A percentile compares a stretch with the other conserved stretches of the same genome.
Conservation (phyloP, 2,797 vertebrate genomes). For the Sebastes steindachneri region DNA sequence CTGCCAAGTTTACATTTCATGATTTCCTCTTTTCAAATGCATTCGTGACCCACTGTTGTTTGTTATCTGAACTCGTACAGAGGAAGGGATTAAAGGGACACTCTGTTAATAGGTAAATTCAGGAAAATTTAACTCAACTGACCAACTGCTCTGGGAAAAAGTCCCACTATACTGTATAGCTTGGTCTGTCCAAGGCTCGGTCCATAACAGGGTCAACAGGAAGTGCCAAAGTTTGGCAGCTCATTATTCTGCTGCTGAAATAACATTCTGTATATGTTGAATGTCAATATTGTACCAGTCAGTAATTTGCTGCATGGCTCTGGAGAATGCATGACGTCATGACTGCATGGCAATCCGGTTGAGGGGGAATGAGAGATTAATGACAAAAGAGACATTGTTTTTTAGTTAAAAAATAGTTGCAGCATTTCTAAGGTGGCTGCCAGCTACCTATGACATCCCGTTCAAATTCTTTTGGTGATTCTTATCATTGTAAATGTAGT, state of each 20-base stretch:
- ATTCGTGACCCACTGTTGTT: neutral
- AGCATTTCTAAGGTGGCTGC: neutral
- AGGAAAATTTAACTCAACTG: neutral
- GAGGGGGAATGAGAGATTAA: slow-evolving; percentile 8
- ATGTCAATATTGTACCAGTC: slow-evolving; percentile 16
- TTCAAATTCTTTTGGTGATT: neutral
- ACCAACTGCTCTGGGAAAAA: neutral
- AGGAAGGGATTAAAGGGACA: neutral
- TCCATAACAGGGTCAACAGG: slow-evolving; percentile 4
- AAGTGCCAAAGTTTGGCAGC: slow-evolving; percentile 12
- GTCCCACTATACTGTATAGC: neutral
- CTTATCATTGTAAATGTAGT: neutral
- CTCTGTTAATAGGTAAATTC: neutral
- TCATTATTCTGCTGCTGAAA: slow-evolving; percentile 38
- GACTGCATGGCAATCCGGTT: neutral
- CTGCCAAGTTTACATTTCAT: neutral
- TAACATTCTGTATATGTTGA: neutral
- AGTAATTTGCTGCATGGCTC: neutral
- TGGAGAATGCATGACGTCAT: neutral
- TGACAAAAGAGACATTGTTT: neutral
- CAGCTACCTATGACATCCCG: neutral
- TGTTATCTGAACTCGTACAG: neutral
- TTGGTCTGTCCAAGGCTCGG: neutral
- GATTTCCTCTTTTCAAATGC: neutral
- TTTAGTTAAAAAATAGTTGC: neutral